Percentiles rank a stretch among this genome's conserved stretches.
Evolutionary conservation across 2,113 vertebrate genomes (phyloP).

Genomic region (Eolophus roseicapilla): DNA sequence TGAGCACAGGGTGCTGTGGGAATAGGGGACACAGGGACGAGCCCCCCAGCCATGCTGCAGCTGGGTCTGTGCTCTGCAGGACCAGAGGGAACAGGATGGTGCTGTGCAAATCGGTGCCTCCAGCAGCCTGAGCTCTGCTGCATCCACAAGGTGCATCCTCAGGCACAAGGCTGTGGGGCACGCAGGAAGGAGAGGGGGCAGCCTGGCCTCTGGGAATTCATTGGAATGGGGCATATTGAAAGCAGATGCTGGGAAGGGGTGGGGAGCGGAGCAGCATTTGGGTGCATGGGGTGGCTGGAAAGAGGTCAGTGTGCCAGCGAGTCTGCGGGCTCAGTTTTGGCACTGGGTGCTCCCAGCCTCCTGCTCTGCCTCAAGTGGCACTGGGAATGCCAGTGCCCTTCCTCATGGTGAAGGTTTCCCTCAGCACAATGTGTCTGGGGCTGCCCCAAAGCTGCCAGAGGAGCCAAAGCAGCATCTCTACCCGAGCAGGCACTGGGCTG

Average conservation of each 20-base stretch:
- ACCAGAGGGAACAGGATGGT: background rate
- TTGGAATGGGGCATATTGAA: rapidly evolving
- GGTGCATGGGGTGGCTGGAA: background rate
- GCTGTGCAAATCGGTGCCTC: background rate
- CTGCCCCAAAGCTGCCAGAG: background rate
- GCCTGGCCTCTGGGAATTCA: background rate
- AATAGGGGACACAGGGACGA: rapidly evolving
- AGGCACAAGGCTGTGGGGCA: rapidly evolving
- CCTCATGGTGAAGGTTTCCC: rapidly evolving
- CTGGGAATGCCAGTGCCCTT: rapidly evolving
- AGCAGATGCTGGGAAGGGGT: background rate
- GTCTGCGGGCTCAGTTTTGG: background rate
- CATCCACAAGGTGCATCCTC: rapidly evolving
- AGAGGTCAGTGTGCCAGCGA: background rate
- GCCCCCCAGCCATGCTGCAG: background rate
- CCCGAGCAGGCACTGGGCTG: background rate
- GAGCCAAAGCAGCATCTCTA: rapidly evolving
- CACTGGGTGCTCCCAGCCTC: background rate
- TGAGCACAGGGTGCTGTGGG: rapidly evolving
- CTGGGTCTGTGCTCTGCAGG: background rate
- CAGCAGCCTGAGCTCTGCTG: background rate
- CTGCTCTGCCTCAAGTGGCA: background rate
- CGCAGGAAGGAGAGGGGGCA: background rate
- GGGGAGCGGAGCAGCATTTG: no score
- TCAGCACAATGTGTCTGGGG: rapidly evolving